A percentile compares a stretch with the other conserved stretches of the same genome.
These are phyloP conservation scores for Canis aureus DNA, from an alignment of 2,113 vertebrate genomes.

Conservation along the genomic window DNA sequence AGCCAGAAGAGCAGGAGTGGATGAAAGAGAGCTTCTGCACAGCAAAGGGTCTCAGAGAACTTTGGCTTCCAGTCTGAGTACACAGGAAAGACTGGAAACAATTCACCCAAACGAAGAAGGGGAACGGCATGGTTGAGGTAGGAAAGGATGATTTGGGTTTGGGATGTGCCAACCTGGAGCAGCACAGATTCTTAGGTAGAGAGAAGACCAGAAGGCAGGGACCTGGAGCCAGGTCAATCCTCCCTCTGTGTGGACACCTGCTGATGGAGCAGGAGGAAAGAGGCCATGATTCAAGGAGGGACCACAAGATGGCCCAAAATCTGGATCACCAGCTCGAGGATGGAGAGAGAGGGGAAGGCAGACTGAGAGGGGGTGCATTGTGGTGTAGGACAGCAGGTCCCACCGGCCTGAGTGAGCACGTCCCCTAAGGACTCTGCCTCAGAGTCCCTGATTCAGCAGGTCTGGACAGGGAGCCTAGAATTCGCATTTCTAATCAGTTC, in stretches of 20 bases:
- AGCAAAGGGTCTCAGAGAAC: neutral
- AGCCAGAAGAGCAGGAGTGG: too few relatives aligned
- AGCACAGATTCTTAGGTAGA: neutral
- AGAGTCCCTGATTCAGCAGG: neutral
- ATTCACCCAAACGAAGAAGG: too few relatives aligned
- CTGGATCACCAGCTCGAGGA: neutral
- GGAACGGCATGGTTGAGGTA: too few relatives aligned
- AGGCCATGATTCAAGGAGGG: neutral
- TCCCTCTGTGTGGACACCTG: neutral
- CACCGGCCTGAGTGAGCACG: accelerated
- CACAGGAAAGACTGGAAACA: neutral
- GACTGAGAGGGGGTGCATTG: accelerated
- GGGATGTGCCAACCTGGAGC: neutral
- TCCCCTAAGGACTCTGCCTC: too few relatives aligned
- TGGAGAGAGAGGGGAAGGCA: neutral
- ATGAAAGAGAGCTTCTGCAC: neutral
- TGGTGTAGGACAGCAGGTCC: accelerated
- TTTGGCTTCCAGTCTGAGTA: neutral
- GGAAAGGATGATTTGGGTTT: neutral
- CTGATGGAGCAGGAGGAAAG: accelerated
- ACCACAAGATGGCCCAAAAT: accelerated
- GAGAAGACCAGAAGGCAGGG: neutral
- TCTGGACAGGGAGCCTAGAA: neutral
- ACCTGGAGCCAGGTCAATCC: neutral
- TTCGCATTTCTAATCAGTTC: neutral